Evolutionary conservation across 2,113 vertebrate genomes (phyloP).

Genomic region (Trichechus manatus): DNA sequence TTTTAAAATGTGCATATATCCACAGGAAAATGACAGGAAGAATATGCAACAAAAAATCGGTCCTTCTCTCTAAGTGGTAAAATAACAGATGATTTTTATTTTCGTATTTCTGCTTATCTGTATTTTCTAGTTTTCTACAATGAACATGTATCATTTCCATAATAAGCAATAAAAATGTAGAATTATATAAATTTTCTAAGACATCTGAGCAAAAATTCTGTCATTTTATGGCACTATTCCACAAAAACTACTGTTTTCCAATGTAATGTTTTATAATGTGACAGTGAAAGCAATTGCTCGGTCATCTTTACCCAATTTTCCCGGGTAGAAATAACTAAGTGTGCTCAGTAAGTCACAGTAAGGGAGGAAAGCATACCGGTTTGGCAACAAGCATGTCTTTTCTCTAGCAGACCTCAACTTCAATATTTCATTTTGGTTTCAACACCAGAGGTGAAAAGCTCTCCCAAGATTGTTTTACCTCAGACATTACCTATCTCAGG

Average conservation of each 20-base stretch:
- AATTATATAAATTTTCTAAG: slow-evolving; percentile 8
- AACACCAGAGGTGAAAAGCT: background rate
- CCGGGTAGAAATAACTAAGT: rapidly evolving
- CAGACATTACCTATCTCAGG: background rate
- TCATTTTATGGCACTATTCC: slow-evolving; percentile 2
- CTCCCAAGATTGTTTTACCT: background rate
- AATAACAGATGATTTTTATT: background rate
- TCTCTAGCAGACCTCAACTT: background rate
- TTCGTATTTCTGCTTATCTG: background rate
- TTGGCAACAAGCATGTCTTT: background rate
- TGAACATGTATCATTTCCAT: background rate
- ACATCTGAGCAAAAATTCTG: background rate
- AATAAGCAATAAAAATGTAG: background rate
- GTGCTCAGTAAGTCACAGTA: background rate
- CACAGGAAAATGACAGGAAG: background rate
- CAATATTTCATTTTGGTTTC: background rate
- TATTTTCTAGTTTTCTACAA: background rate
- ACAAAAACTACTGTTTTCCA: background rate
- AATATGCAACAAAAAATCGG: background rate
- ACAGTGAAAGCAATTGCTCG: background rate
- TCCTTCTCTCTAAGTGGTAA: background rate
- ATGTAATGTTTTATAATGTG: background rate
- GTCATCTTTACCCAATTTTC: background rate
- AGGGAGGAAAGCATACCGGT: too few relatives aligned
- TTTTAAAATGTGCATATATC: background rate